Percentiles rank a stretch among this genome's conserved stretches.
Evolutionary conservation across 2,797 vertebrate genomes (phyloP).

Genomic region (Peromyscus melanophrys): DNA sequence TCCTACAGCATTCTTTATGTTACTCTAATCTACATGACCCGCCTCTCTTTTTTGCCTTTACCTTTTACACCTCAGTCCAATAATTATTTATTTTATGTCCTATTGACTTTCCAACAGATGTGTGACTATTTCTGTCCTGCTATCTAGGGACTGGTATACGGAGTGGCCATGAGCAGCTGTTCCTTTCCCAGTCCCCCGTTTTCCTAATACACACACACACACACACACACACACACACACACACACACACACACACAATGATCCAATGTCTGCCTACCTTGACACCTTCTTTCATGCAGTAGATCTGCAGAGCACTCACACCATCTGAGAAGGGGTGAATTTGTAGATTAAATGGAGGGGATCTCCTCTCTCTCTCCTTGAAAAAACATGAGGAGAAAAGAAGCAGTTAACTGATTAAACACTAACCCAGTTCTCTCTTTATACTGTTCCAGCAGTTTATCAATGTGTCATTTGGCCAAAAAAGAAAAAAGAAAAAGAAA

Average conservation of each 20-base stretch:
- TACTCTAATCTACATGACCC: conserved; percentile 10
- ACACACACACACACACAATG: conserved; percentile 18
- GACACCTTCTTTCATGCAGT: conserved; percentile 99
- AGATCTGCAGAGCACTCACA: conserved; percentile 98
- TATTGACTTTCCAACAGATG: background rate
- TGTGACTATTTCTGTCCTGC: conserved; percentile 38
- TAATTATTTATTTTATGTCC: background rate
- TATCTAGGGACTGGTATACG: background rate
- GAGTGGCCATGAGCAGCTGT: background rate
- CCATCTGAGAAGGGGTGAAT: conserved; percentile 99
- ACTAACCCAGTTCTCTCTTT: conserved; percentile 48
- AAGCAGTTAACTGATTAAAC: conserved; percentile 69
- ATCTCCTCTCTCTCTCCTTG: conserved; percentile 97
- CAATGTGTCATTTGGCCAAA: conserved; percentile 56
- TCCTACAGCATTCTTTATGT: background rate
- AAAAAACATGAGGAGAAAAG: conserved; percentile 70
- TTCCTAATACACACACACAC: conserved; percentile 28
- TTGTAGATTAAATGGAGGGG: conserved; percentile 97
- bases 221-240: conserved; percentile 39
- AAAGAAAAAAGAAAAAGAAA: background rate
- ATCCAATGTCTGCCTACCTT: conserved; percentile 92
- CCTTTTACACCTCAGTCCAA: background rate
- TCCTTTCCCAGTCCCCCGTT: background rate
- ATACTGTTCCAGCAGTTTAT: conserved; percentile 43
- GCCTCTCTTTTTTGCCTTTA: background rate